A percentile compares a stretch with the other conserved stretches of the same genome.
phyloP scores from a whole-genome alignment of 2,888 invertebrate genomes.

The Ophioninae sp. region DNA sequence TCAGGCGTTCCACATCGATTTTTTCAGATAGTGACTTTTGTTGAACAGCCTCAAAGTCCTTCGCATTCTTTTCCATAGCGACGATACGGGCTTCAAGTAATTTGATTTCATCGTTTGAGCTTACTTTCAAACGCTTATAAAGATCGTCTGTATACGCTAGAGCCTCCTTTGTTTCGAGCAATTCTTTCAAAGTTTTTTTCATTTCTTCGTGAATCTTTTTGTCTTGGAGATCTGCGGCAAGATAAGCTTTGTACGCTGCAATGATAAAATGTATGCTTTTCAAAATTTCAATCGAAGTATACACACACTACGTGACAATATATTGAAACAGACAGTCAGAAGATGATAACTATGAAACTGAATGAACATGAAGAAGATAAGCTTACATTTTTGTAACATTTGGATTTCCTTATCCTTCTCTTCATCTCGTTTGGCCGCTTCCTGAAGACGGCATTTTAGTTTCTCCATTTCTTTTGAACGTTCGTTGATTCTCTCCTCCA shows the following conservation, averaged over 20 bases:
- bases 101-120: constrained; percentile 41
- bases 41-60: constrained; percentile 60
- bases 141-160: constrained; percentile 56
- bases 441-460: constrained; percentile 60
- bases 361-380: constrained; percentile 15
- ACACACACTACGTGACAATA: not conserved
- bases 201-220: constrained; percentile 70
- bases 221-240: constrained; percentile 33
- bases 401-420: constrained; percentile 75
- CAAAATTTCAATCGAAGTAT: not conserved
- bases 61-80: constrained; percentile 29
- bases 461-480: constrained; percentile 48
- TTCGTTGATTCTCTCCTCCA: constrained; percentile 48
- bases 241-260: constrained; percentile 46
- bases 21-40: constrained; percentile 65
- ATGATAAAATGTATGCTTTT: not conserved
- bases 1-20: constrained; percentile 68
- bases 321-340: not conserved
- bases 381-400: constrained; percentile 72
- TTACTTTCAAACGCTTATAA: constrained; percentile 58
- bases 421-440: constrained; percentile 61
- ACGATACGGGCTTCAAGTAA: constrained; percentile 4
- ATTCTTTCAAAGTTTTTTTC: constrained; percentile 68
- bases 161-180: constrained; percentile 63
- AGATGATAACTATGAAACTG: not conserved